A percentile compares a stretch with the other conserved stretches of the same genome.
Conservation (phyloP, 2,113 vertebrate species). For the Mormyrus iriodes region DNA sequence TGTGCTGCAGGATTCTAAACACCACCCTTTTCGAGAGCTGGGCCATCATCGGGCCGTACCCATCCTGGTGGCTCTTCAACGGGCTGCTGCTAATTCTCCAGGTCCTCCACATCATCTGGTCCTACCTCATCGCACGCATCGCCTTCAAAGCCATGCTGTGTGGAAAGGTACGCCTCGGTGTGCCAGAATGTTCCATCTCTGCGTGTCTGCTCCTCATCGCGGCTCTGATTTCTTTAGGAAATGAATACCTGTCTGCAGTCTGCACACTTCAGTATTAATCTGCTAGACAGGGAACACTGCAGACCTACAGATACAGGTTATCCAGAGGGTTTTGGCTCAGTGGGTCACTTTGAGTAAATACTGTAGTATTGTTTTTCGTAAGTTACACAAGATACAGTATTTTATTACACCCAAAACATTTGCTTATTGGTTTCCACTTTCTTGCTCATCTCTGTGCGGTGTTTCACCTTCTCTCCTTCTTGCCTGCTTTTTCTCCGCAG, state of each 20-base stretch:
- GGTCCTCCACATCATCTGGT: conserved; percentile 87
- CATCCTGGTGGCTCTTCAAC: conserved; percentile 96
- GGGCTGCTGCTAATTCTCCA: conserved; percentile 77
- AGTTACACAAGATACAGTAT: background rate
- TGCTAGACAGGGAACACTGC: background rate
- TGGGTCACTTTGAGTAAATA: background rate
- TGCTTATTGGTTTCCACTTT: background rate
- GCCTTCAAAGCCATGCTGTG: conserved; percentile 79
- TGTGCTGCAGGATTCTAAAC: conserved; percentile 78
- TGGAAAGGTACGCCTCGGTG: conserved; percentile 73
- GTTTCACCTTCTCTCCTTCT: conserved; percentile 31
- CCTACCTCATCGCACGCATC: conserved; percentile 82
- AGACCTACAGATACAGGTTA: background rate
- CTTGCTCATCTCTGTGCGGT: background rate
- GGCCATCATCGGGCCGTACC: conserved; percentile 82
- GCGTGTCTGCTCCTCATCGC: background rate
- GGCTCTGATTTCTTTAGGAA: background rate
- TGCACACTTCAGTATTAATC: background rate
- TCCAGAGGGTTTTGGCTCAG: background rate
- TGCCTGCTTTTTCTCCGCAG: conserved; percentile 52
- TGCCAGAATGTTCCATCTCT: too few species aligned
- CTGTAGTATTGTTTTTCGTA: background rate
- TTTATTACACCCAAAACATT: background rate
- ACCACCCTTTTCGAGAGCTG: conserved; percentile 93
- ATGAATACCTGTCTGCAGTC: background rate